Conservation (phyloP, 2,113 vertebrate genomes). For the Myotis brandtii region DNA sequence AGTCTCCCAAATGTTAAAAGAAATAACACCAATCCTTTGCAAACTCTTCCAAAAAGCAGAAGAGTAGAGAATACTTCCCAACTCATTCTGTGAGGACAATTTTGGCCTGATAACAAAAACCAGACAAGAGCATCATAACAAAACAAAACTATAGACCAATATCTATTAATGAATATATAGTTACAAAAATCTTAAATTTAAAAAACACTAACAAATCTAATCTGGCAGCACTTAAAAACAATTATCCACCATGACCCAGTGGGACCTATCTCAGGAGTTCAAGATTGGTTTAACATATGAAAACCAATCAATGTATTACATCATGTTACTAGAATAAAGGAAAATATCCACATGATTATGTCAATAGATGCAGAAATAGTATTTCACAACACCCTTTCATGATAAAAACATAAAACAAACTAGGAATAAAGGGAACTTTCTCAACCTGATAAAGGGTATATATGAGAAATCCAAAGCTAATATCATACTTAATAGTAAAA, state of each 20-base stretch:
- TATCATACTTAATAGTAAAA: neutral
- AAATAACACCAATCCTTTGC: slow-evolving; percentile 30
- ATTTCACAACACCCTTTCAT: slow-evolving; percentile 24
- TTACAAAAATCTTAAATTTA: neutral
- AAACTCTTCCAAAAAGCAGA: slow-evolving; percentile 30
- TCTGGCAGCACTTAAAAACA: slow-evolving; percentile 47
- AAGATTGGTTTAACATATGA: slow-evolving; percentile 33
- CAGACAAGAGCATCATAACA: neutral
- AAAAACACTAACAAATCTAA: neutral
- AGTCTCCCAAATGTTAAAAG: slow-evolving; percentile 36
- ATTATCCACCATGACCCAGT: slow-evolving; percentile 30
- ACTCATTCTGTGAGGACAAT: slow-evolving; percentile 25
- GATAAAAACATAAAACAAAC: slow-evolving; percentile 2
- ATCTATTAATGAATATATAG: slow-evolving; percentile 3
- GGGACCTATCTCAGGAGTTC: neutral
- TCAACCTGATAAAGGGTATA: neutral
- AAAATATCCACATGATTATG: neutral
- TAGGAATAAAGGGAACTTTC: neutral
- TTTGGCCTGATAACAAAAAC: neutral
- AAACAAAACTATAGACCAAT: slow-evolving; percentile 15
- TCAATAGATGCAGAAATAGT: slow-evolving; percentile 13
- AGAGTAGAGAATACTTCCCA: neutral
- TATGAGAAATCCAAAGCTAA: neutral
- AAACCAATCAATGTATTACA: slow-evolving; percentile 18
- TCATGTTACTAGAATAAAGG: neutral